Conservation (phyloP, 2,888 invertebrate species). For the Dasysyrphus tricinctus region DNA sequence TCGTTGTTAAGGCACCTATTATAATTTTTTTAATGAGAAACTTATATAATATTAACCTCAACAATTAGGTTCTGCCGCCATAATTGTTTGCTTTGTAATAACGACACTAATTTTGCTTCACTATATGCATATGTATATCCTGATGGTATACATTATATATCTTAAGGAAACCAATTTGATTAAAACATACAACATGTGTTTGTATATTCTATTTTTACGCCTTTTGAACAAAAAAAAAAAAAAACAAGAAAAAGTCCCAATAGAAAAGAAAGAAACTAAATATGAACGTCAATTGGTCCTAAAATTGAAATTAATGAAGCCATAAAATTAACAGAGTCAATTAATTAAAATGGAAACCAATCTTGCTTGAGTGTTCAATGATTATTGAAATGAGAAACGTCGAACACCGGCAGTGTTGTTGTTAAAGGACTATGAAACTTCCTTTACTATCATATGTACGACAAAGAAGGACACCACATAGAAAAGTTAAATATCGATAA, state of each 20-base stretch:
- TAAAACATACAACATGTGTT: constrained; percentile 51
- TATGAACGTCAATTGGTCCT: constrained; percentile 60
- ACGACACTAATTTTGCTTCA: neutral
- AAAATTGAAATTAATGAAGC: constrained; percentile 74
- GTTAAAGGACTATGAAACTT: neutral
- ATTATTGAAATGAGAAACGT: constrained; percentile 72
- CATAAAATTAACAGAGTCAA: constrained; percentile 74
- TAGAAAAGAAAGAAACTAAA: constrained; percentile 32
- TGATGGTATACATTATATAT: too few relatives aligned
- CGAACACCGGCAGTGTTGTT: neutral
- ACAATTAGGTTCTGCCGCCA: too few relatives aligned
- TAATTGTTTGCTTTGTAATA: too few relatives aligned
- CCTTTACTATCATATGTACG: neutral
- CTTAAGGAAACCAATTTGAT: too few relatives aligned
- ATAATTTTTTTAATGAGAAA: too few relatives aligned
- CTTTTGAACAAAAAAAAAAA: constrained; percentile 7
- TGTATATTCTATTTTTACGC: constrained; percentile 46
- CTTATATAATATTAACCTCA: too few relatives aligned
- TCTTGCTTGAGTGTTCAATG: constrained; percentile 65
- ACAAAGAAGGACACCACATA: neutral
- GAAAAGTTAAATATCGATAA: constrained; percentile 24
- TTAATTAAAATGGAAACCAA: constrained; percentile 72
- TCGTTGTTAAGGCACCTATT: too few relatives aligned
- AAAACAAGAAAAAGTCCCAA: neutral
- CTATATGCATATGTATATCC: too few relatives aligned